These are phyloP conservation scores for Poecilia gillii DNA, from an alignment of 2,797 vertebrate genomes.

Conservation along the genomic window DNA sequence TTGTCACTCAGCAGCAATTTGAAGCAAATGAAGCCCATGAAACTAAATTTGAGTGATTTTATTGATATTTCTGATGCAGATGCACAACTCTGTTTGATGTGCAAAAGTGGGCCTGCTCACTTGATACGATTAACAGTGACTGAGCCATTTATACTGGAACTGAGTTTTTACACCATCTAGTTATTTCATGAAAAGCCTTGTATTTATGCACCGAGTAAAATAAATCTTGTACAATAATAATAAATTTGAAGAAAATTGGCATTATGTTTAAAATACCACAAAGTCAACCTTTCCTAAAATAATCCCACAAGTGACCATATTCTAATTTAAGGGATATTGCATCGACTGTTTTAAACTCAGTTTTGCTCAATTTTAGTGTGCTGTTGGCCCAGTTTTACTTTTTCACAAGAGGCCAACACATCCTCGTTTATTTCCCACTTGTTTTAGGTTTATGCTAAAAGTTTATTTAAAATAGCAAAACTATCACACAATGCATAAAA, in stretches of 20 bases:
- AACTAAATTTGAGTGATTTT: constrained; percentile 43
- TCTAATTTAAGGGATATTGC: background rate
- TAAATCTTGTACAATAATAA: background rate
- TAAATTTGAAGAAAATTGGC: background rate
- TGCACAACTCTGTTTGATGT: constrained; percentile 4
- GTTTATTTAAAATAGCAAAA: background rate
- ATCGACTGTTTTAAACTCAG: background rate
- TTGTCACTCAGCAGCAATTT: constrained; percentile 68
- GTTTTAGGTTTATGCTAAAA: background rate
- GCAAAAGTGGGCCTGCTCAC: background rate
- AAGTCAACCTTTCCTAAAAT: background rate
- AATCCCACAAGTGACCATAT: background rate
- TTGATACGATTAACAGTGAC: background rate
- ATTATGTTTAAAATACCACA: background rate
- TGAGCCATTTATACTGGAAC: background rate
- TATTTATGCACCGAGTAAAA: background rate
- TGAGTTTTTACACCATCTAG: background rate
- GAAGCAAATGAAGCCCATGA: constrained; percentile 49
- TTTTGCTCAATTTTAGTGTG: background rate
- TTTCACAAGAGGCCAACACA: background rate
- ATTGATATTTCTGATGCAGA: constrained; percentile 25
- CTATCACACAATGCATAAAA: background rate
- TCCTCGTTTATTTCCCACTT: background rate
- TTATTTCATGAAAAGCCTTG: background rate
- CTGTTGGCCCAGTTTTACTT: background rate